Evolutionary conservation across 2,113 vertebrate genomes (phyloP).

Genomic region (Callorhinus ursinus): DNA sequence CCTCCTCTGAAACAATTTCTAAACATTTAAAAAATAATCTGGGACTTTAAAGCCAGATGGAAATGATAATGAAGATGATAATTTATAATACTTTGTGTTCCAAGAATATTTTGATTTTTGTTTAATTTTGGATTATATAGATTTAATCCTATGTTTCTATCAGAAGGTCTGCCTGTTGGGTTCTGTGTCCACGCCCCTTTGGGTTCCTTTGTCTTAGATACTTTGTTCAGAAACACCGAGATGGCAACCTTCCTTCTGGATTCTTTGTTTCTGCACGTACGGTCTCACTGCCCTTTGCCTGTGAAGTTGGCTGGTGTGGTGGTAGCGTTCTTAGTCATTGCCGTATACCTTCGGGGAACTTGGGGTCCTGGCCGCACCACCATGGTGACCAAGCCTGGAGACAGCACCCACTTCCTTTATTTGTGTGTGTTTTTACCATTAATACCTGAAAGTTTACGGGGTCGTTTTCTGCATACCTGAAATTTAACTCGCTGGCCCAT

Average conservation of each 20-base stretch:
- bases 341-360: accelerated
- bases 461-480: neutral
- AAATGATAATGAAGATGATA: neutral
- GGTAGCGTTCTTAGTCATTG: neutral
- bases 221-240: neutral
- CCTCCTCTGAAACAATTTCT: neutral
- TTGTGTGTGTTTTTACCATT: neutral
- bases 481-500: neutral
- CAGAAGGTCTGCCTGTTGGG: too few species aligned
- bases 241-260: too few species aligned
- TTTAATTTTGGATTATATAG: neutral
- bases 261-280: neutral
- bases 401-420: neutral
- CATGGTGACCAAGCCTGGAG: neutral
- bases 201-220: neutral
- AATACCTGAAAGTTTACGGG: neutral
- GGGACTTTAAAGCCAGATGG: neutral
- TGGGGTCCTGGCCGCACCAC: accelerated
- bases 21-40: neutral
- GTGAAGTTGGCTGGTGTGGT: neutral
- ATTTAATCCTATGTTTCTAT: accelerated
- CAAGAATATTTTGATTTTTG: neutral
- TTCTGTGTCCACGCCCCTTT: neutral
- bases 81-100: neutral
- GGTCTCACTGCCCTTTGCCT: neutral